phyloP scores from a whole-genome alignment of 2,113 vertebrate genomes.

The Pluvialis apricaria region DNA sequence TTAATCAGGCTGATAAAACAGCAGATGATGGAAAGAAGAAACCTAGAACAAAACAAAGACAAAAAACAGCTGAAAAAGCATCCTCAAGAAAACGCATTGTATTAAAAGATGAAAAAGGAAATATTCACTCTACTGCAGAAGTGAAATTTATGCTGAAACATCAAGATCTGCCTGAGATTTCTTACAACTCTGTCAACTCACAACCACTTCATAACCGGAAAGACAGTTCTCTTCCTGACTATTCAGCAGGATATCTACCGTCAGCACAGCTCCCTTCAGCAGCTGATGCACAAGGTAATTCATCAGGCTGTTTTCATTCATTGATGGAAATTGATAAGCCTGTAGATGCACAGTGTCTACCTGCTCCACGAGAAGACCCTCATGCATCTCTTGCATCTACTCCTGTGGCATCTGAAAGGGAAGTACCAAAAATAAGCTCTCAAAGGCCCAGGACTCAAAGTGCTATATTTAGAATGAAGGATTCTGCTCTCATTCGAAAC shows the following conservation, averaged over 20 bases:
- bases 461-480: conserved; percentile 73
- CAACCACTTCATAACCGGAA: conserved; percentile 68
- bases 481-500: conserved; percentile 71
- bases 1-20: conserved; percentile 68
- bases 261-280: conserved; percentile 69
- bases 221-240: conserved; percentile 60
- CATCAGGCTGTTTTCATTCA: conserved; percentile 66
- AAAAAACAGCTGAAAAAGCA: conserved; percentile 64
- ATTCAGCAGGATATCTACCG: conserved; percentile 69
- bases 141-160: conserved; percentile 60
- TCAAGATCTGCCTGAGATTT: conserved; percentile 56
- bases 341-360: conserved; percentile 56
- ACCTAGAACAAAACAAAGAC: conserved; percentile 69
- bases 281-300: conserved; percentile 59
- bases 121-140: conserved; percentile 33
- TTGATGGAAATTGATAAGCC: conserved; percentile 70
- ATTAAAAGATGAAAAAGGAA: conserved; percentile 73
- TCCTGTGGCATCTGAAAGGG: conserved; percentile 54
- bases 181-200: conserved; percentile 52
- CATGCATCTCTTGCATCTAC: conserved; percentile 51
- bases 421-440: conserved; percentile 71
- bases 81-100: conserved; percentile 66
- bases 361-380: conserved; percentile 59
- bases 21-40: conserved; percentile 70
- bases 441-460: conserved; percentile 67